A percentile compares a stretch with the other conserved stretches of the same genome.
phyloP scores from a whole-genome alignment of 2,797 vertebrate genomes.

The Sternarchorhynchus goeldii region DNA sequence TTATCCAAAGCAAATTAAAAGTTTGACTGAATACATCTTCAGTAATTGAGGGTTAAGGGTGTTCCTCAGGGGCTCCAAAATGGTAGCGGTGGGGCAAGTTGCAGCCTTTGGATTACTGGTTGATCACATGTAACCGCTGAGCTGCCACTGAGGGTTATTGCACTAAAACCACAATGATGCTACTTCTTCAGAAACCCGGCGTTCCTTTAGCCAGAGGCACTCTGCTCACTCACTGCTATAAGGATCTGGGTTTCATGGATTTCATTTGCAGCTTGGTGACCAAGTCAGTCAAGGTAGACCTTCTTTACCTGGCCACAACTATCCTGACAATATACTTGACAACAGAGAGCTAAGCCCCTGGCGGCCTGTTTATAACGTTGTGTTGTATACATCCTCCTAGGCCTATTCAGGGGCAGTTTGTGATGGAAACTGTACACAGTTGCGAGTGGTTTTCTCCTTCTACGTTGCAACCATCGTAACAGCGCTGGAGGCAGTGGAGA shows the following conservation, averaged over 20 bases:
- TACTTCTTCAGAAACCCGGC: slow-evolving; percentile 81
- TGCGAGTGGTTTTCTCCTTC: slow-evolving; percentile 91
- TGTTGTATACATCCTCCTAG: slow-evolving; percentile 62
- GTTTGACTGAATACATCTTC: too few species aligned
- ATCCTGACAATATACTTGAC: not conserved
- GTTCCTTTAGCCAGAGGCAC: slow-evolving; percentile 87
- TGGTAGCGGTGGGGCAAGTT: too few species aligned
- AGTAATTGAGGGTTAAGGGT: too few species aligned
- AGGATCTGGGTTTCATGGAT: slow-evolving; percentile 94
- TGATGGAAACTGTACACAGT: slow-evolving; percentile 74
- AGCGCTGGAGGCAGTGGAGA: slow-evolving; percentile 78
- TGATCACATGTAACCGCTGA: too few species aligned
- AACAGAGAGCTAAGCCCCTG: too few species aligned
- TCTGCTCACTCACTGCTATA: slow-evolving; percentile 90
- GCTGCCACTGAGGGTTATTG: too few species aligned
- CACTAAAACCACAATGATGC: not conserved
- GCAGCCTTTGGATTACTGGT: too few species aligned
- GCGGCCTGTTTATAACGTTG: not conserved
- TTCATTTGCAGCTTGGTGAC: slow-evolving; percentile 91
- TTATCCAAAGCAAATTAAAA: too few species aligned
- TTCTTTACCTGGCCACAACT: not conserved
- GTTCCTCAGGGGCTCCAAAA: too few species aligned
- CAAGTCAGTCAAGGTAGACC: slow-evolving; percentile 82
- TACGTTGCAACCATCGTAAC: slow-evolving; percentile 88
- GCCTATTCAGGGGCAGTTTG: slow-evolving; percentile 72